These are phyloP conservation scores for Ichneumon xanthorius DNA, from an alignment of 2,888 invertebrate species.

Conservation along the genomic window DNA sequence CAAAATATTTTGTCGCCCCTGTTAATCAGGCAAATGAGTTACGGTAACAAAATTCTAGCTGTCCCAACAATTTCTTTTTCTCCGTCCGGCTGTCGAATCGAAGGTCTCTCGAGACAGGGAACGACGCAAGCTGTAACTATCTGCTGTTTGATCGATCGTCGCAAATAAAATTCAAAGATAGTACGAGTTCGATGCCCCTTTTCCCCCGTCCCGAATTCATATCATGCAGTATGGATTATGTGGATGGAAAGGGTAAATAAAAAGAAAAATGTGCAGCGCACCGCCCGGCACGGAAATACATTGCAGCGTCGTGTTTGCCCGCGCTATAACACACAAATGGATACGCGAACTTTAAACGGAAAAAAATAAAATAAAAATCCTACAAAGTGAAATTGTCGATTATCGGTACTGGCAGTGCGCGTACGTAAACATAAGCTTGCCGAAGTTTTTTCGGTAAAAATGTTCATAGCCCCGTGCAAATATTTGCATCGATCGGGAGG, in stretches of 20 bases:
- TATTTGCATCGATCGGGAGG: constrained; percentile 20
- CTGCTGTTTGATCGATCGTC: constrained; percentile 61
- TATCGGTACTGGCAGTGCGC: constrained; percentile 8
- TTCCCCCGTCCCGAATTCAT: not conserved
- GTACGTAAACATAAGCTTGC: not conserved
- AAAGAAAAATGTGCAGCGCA: not conserved
- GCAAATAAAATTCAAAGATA: constrained; percentile 55
- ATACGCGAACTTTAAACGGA: not conserved
- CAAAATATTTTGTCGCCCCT: too few relatives aligned
- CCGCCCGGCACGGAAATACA: constrained; percentile 57
- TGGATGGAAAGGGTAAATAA: not conserved
- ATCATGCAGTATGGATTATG: constrained; percentile 5
- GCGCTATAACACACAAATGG: constrained; percentile 10
- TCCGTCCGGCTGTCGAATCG: not conserved
- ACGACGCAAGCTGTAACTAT: not conserved
- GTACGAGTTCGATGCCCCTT: not conserved
- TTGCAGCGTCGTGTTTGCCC: constrained; percentile 54
- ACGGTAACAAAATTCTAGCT: too few relatives aligned
- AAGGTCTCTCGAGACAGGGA: not conserved
- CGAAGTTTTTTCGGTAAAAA: constrained; percentile 1
- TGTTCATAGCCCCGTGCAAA: constrained; percentile 36
- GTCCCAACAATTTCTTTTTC: not conserved
- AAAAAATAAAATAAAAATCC: not conserved
- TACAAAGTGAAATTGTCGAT: constrained; percentile 39
- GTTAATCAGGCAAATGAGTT: too few relatives aligned